Evolutionary conservation across 2,888 invertebrate genomes (phyloP).

Genomic region (Brachycybe producta): DNA sequence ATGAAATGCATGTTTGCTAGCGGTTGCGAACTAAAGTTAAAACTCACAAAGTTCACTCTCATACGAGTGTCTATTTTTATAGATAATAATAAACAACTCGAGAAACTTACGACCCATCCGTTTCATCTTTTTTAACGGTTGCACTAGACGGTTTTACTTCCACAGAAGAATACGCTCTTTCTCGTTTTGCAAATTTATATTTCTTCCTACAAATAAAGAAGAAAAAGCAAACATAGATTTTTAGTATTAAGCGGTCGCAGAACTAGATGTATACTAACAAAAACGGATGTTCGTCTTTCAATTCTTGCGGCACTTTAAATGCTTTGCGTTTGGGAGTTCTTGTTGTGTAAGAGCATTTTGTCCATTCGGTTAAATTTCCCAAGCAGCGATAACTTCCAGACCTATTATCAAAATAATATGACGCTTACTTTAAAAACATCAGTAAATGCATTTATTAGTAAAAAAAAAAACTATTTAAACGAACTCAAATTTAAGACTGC

Average conservation of each 20-base stretch:
- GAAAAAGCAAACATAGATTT: too few species aligned
- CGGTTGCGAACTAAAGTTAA: conserved; percentile 23
- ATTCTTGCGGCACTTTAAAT: conserved; percentile 52
- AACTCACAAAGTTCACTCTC: neutral
- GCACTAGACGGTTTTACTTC: conserved; percentile 10
- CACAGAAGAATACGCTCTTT: conserved; percentile 29
- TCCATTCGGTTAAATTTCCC: conserved; percentile 75
- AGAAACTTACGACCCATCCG: conserved; percentile 1
- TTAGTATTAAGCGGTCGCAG: too few species aligned
- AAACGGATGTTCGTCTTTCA: conserved; percentile 43
- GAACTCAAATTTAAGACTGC: conserved; percentile 44
- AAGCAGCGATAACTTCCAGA: conserved; percentile 66
- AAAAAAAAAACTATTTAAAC: neutral
- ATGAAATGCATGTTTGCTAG: conserved; percentile 67
- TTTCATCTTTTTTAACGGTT: neutral
- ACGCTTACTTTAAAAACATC: conserved; percentile 17
- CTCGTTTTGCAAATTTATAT: conserved; percentile 33
- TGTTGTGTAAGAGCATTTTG: conserved; percentile 61
- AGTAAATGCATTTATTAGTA: neutral
- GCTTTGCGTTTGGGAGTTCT: conserved; percentile 56
- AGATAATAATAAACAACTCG: neutral
- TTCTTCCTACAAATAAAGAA: conserved; percentile 38
- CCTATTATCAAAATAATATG: conserved; percentile 29
- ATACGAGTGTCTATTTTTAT: neutral
- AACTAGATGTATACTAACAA: conserved; percentile 40